Evolutionary conservation across 2,888 invertebrate species (phyloP), one percentile per base, ranked within the genome.

Genomic region (Aspidiotus destructor): DNA sequence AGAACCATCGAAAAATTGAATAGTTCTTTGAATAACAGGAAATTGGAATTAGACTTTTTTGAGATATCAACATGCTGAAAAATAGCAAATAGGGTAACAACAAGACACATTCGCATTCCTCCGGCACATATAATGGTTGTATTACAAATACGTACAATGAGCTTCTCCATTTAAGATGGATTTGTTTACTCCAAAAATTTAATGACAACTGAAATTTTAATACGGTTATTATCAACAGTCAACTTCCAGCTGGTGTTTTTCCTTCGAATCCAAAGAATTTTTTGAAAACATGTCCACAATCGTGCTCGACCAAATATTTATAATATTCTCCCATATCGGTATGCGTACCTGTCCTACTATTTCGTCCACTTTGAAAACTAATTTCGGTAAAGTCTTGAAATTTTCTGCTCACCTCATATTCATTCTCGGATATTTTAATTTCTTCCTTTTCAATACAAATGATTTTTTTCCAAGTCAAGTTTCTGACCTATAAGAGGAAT

Each of bases 391-490:
- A 89, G 55, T 78, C 79, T 3, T 75, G 70, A 78, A 89, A 89
- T 74, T 84, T 86, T 73, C 82, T 78, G 70, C 81, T 78, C n/a
- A 73, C 72, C 16, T 75, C 74, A 69, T 80, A 76, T 7, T 75
- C 72, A 13, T 76, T 74, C 8, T 76, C 73, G 73, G 77, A 76
- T 75, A 73, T 76, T 74, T 76, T 71, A 69, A 75, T 74, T 55
- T 78, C 76, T 79, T 94, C 93, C 67, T 81, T 83, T 76, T 87
- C 85, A 74, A 86, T 86, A 70, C 91, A 79, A 68, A 83, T 80
- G 72, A 95, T 88, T 79, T 85, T 87, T 74, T 94, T 89, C 94
- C 94, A 95, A 72, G 82, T 85, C 85, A 92, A 83, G 40, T 84
- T 79, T 76, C 87, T 87, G 8, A 94, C 84, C 73, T 80, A 73